Evolutionary conservation across 1,140 invertebrate species (phyloP).

Genomic region (Colletes gigas): DNA sequence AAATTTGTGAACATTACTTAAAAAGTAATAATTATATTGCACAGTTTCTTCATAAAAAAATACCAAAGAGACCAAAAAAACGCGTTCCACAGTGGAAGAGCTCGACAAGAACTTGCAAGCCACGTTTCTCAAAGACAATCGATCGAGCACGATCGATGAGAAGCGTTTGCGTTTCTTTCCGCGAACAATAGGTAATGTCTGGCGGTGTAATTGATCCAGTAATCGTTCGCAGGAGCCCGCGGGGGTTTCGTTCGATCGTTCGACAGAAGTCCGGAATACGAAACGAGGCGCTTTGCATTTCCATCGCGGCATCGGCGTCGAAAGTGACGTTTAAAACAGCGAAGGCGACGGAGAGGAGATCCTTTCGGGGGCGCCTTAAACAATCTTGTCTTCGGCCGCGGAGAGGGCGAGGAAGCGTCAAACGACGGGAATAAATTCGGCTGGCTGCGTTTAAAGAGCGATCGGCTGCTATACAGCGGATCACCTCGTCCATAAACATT

Average conservation of each 20-base stretch:
- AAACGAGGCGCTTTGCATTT: slow-evolving; percentile 15
- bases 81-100: too few species aligned
- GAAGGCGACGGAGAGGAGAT: not conserved
- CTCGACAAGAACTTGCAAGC: too few species aligned
- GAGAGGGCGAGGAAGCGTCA: not conserved
- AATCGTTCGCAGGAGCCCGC: not conserved
- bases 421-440: slow-evolving; percentile 28
- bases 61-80: too few species aligned
- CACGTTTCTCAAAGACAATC: too few species aligned
- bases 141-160: too few species aligned
- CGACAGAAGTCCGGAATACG: not conserved
- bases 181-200: too few species aligned
- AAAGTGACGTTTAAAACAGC: slow-evolving; percentile 7
- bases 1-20: too few species aligned
- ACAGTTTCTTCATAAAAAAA: too few species aligned
- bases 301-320: not conserved
- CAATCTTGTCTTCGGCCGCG: not conserved
- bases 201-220: not conserved
- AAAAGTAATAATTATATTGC: too few species aligned
- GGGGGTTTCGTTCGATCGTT: not conserved
- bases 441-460: slow-evolving; percentile 36
- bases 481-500: slow-evolving; percentile 50
- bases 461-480: slow-evolving; percentile 30
- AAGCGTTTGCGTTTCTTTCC: too few species aligned
- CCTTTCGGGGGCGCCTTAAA: not conserved